Evolutionary conservation across 1,140 invertebrate species (phyloP), one percentile per base, ranked within the genome.

Genomic region (Pygmarrhopalites habei): DNA sequence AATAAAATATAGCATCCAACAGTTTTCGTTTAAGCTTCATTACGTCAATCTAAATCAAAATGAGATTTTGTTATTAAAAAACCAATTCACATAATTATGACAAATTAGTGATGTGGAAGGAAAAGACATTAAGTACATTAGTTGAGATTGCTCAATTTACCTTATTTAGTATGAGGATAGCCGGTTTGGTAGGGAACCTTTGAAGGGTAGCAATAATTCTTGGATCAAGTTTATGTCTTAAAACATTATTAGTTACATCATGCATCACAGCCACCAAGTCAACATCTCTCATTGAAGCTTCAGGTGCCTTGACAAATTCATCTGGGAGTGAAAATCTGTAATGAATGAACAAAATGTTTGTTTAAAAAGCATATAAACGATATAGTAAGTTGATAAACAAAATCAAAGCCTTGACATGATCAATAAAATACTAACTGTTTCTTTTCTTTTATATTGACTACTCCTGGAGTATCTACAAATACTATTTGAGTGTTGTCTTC

Each of bases 161-260:
- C 82, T 97, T 97, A 72, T 95, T 97, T 2, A 96, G 73, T 47
- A 95, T 81, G 4, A 96, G 77, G 73, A 96, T 83, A 67, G 85
- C 83, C 17, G 86, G 82, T 71, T 85, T 83, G 35, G 82, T 73
- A 59, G 80, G 74, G 72, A 85, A 78, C 46, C 80, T 71, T 73
- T 84, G 77, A 4, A 95, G 74, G 23, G 90, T 76, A 32, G 83
- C 75, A 1, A 92, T 68, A 0, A 94, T 78, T 76, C 86, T 83
- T 3, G 77, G 70, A 76, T 89, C 83, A 10, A 95, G 75, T 43
- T 72, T 78, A 46, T 85, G 77, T 60, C 84, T 82, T 0, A 81
- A 83, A 74, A 80, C 85, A n/a, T 74, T 73, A 75, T 88, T 86
- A 0, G 84, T 83, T 12, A 85, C 83, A 80, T 95, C 92, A 73